Conservation (phyloP, 2,888 invertebrate genomes). For the Agriopis marginaria region DNA sequence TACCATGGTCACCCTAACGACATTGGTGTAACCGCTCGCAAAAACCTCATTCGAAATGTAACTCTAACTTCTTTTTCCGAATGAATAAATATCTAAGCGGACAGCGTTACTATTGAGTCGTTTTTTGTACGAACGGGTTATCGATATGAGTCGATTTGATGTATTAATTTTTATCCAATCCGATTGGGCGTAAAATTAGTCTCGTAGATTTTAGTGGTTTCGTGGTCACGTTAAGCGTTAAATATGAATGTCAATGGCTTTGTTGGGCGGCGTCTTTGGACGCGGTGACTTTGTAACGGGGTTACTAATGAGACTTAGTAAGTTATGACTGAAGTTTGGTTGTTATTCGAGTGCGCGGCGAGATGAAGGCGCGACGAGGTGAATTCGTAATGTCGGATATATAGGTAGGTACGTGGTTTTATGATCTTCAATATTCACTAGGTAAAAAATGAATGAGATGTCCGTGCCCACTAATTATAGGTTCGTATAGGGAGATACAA, state of each 20-base stretch:
- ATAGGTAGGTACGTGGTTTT: slow-evolving; percentile 58
- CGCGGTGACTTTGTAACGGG: slow-evolving; percentile 66
- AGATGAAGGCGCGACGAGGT: slow-evolving; percentile 76
- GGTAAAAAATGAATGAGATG: slow-evolving; percentile 31
- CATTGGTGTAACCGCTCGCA: slow-evolving; percentile 76
- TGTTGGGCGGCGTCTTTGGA: slow-evolving; percentile 71
- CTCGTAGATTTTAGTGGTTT: slow-evolving; percentile 71
- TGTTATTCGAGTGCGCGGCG: slow-evolving; percentile 72
- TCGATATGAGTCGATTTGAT: slow-evolving; percentile 60
- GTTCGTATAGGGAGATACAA: slow-evolving; percentile 24
- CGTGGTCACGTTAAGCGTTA: slow-evolving; percentile 77
- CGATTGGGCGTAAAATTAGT: slow-evolving; percentile 84
- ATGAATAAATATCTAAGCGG: slow-evolving; percentile 59
- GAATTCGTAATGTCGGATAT: slow-evolving; percentile 72
- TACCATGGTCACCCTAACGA: slow-evolving; percentile 77
- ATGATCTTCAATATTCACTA: slow-evolving; percentile 52
- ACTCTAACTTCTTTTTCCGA: slow-evolving; percentile 69
- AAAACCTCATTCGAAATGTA: slow-evolving; percentile 73
- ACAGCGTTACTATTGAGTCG: slow-evolving; percentile 58
- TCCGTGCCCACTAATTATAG: slow-evolving; percentile 34
- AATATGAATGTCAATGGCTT: slow-evolving; percentile 79
- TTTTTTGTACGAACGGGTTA: slow-evolving; percentile 68
- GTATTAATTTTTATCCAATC: slow-evolving; percentile 81
- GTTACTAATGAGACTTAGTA: slow-evolving; percentile 78
- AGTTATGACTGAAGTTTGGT: slow-evolving; percentile 70